phyloP scores from a whole-genome alignment of 2,797 vertebrate genomes.

The Falco novaeseelandiae region DNA sequence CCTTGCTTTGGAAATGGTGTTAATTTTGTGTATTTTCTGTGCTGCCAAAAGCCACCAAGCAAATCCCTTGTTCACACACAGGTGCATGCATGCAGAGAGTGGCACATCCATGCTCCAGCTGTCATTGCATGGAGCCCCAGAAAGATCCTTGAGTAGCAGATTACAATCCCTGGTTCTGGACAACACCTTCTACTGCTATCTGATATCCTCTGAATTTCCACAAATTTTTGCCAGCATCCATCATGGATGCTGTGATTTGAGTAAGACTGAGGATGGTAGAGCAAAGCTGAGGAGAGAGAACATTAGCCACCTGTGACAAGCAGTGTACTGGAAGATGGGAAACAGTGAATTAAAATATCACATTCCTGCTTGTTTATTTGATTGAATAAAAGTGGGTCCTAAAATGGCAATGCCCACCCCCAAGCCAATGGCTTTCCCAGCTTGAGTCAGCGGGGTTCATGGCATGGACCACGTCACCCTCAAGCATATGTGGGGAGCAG shows the following conservation, averaged over 20 bases:
- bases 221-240: constrained; percentile 28
- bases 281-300: background rate
- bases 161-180: background rate
- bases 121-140: background rate
- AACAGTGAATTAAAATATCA: background rate
- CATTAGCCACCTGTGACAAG: background rate
- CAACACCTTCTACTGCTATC: background rate
- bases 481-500: background rate
- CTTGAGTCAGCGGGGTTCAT: background rate
- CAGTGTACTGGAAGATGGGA: background rate
- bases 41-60: background rate
- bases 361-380: background rate
- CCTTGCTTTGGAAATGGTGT: background rate
- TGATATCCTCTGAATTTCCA: background rate
- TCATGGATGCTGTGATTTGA: constrained; percentile 47
- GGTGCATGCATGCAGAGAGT: background rate
- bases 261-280: background rate
- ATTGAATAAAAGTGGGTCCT: background rate
- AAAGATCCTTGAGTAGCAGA: background rate
- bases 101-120: background rate
- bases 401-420: background rate
- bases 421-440: background rate
- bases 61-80: background rate
- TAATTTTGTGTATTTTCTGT: background rate
- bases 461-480: background rate